phyloP scores from a whole-genome alignment of 2,797 vertebrate species.

The Babyrousa celebensis region DNA sequence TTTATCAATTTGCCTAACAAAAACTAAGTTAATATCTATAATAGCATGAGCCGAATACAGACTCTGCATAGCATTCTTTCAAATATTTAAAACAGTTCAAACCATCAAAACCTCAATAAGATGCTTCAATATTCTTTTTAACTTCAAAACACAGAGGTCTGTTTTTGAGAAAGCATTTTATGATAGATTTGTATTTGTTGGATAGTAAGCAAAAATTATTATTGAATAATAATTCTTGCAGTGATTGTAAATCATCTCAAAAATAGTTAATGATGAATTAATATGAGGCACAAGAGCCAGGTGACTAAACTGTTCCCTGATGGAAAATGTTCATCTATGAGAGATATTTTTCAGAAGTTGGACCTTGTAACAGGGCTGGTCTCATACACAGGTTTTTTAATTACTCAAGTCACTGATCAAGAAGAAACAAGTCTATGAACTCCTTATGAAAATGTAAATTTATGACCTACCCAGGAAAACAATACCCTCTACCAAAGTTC shows the following conservation, averaged over 20 bases:
- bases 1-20: slow-evolving; percentile 40
- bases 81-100: slow-evolving; percentile 42
- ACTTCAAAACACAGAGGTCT: slow-evolving; percentile 14
- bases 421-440: slow-evolving; percentile 67
- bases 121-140: not conserved
- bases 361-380: not conserved
- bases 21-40: not conserved
- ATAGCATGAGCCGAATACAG: not conserved
- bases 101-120: not conserved
- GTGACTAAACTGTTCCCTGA: slow-evolving; percentile 74
- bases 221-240: slow-evolving; percentile 68
- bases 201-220: slow-evolving; percentile 52
- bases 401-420: slow-evolving; percentile 71
- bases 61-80: not conserved
- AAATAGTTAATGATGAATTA: slow-evolving; percentile 75
- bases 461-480: slow-evolving; percentile 27
- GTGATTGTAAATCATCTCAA: slow-evolving; percentile 68
- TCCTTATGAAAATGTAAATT: slow-evolving; percentile 38
- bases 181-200: slow-evolving; percentile 53
- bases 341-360: slow-evolving; percentile 70
- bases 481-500: not conserved
- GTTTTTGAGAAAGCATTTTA: not conserved
- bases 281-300: slow-evolving; percentile 66
- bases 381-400: slow-evolving; percentile 59
- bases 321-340: slow-evolving; percentile 49